Conservation (phyloP, 2,797 vertebrate genomes). For the Falco berigora region DNA sequence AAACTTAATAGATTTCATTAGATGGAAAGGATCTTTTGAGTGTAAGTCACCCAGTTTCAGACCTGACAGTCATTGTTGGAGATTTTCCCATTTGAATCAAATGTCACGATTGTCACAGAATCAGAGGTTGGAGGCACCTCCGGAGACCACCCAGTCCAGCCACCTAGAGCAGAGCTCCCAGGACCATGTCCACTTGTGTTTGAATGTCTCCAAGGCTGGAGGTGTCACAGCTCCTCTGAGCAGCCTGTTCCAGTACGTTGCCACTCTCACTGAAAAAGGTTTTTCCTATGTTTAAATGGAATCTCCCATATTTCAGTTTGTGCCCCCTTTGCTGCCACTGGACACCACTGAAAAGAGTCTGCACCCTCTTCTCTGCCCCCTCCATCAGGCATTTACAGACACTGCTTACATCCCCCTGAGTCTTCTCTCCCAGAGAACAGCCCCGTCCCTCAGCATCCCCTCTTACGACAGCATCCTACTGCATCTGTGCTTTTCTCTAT, state of each 20-base stretch:
- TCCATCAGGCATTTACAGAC: background rate
- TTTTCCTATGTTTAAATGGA: background rate
- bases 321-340: background rate
- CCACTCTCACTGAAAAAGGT: background rate
- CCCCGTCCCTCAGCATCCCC: background rate
- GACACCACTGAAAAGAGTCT: background rate
- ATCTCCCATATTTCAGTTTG: background rate
- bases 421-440: background rate
- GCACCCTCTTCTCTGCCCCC: background rate
- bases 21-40: background rate
- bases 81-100: background rate
- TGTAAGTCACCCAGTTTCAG: background rate
- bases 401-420: accelerated
- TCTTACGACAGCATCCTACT: accelerated
- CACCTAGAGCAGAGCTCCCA: background rate
- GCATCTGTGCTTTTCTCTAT: accelerated
- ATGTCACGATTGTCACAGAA: background rate
- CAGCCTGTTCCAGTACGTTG: background rate
- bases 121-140: background rate
- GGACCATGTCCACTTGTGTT: background rate
- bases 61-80: background rate
- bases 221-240: no score
- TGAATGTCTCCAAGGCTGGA: background rate
- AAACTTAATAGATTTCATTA: background rate
- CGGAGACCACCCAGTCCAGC: background rate